Conservation (phyloP, 2,888 invertebrate genomes). For the Eupithecia dodoneata region DNA sequence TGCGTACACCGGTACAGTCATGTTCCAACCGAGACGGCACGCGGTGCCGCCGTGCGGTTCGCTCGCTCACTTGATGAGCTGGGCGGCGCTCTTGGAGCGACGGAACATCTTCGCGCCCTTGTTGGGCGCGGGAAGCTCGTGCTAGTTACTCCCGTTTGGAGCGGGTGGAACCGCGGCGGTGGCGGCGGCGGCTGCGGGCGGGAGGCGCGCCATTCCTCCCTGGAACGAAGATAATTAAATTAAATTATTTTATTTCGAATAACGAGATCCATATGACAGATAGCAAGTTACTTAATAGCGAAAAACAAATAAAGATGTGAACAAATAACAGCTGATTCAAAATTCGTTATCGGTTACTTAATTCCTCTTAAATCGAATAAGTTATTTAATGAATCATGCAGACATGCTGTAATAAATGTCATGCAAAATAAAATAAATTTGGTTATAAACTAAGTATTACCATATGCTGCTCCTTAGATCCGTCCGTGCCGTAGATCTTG, state of each 20-base stretch:
- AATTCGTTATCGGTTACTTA: no score
- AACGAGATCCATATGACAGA: no score
- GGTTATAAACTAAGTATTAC: background rate
- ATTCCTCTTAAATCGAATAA: no score
- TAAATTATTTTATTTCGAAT: background rate
- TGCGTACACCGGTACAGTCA: slow-evolving; percentile 21
- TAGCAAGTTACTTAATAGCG: no score
- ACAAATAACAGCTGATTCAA: no score
- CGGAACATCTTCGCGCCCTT: slow-evolving; percentile 84
- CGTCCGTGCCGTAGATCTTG: slow-evolving; percentile 97
- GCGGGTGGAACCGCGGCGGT: slow-evolving; percentile 51
- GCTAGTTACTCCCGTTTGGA: slow-evolving; percentile 80
- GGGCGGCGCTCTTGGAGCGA: slow-evolving; percentile 83
- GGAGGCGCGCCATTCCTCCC: slow-evolving; percentile 48
- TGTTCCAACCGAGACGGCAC: slow-evolving; percentile 19
- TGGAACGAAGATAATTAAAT: background rate
- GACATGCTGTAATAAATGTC: no score
- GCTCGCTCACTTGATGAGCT: slow-evolving; percentile 78
- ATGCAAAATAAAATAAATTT: background rate
- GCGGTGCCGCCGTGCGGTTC: slow-evolving; percentile 23
- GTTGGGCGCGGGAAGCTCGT: slow-evolving; percentile 78
- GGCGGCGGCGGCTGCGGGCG: slow-evolving; percentile 40
- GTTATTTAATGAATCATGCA: no score
- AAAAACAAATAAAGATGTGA: no score
- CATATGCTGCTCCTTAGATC: slow-evolving; percentile 63